Conservation (phyloP, 2,888 invertebrate genomes). For the Acleris literana region DNA sequence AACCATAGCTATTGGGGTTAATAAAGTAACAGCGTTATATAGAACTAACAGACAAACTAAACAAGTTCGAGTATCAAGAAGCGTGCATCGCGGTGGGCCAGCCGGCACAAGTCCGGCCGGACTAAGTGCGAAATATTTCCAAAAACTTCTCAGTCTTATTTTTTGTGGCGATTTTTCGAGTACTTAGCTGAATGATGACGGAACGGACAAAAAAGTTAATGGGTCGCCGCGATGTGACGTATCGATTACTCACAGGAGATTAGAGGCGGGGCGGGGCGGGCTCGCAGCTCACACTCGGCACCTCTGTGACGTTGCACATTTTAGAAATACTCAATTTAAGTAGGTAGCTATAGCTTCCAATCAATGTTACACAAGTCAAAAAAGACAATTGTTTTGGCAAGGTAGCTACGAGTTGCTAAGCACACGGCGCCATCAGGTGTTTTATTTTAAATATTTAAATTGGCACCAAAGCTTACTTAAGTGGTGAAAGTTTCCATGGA, state of each 20-base stretch:
- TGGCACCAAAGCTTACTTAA: background rate
- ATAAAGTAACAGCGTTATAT: no score
- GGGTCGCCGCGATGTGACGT: slow-evolving; percentile 50
- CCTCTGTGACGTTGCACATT: slow-evolving; percentile 20
- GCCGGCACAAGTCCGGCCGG: slow-evolving; percentile 29
- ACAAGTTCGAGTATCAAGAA: slow-evolving; percentile 42
- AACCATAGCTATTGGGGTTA: no score
- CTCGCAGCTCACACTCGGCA: slow-evolving; percentile 10
- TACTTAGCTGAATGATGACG: slow-evolving; percentile 52
- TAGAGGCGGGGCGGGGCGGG: slow-evolving; percentile 35
- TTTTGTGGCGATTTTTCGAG: slow-evolving; percentile 45
- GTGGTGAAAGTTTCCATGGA: background rate
- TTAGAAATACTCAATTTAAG: slow-evolving; percentile 5
- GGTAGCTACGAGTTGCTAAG: no score
- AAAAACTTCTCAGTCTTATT: slow-evolving; percentile 38
- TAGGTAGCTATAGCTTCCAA: background rate
- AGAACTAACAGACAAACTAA: background rate
- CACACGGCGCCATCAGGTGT: no score
- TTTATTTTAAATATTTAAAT: background rate
- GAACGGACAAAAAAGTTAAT: slow-evolving; percentile 49
- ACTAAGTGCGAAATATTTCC: slow-evolving; percentile 58
- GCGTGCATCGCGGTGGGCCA: slow-evolving; percentile 37
- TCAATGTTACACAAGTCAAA: no score
- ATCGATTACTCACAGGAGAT: slow-evolving; percentile 46
- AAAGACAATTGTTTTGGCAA: no score